These are phyloP conservation scores for Bambusicola thoracicus DNA, from an alignment of 2,113 vertebrate species.

Conservation along the genomic window DNA sequence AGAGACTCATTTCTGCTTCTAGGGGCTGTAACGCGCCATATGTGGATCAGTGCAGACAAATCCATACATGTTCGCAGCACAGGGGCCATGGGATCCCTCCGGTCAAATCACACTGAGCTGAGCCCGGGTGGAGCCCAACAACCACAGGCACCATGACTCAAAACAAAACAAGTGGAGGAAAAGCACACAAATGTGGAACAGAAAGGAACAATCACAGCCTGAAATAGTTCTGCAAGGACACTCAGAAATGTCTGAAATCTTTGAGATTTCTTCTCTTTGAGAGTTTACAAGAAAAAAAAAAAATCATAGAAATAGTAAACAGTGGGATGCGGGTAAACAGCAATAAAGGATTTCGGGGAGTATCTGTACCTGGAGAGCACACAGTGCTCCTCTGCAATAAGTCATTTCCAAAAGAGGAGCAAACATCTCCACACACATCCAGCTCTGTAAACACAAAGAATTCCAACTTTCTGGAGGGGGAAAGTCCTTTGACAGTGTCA, in stretches of 20 bases:
- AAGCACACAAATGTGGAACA: neutral
- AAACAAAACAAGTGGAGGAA: neutral
- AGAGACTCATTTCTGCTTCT: neutral
- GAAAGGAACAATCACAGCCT: neutral
- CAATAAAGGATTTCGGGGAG: neutral
- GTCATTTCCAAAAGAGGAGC: neutral
- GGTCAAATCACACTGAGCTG: accelerated
- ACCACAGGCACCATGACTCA: accelerated
- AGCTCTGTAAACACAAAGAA: neutral
- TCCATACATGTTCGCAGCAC: neutral
- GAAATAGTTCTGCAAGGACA: neutral
- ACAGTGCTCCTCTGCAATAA: neutral
- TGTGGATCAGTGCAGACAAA: neutral
- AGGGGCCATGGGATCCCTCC: neutral
- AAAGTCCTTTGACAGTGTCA: accelerated
- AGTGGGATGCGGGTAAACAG: neutral
- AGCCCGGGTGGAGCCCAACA: neutral
- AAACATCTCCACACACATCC: neutral
- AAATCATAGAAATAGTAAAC: accelerated
- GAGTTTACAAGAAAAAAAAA: neutral
- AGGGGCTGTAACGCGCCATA: accelerated
- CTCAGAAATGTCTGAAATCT: neutral
- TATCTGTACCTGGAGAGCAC: neutral
- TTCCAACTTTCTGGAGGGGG: neutral
- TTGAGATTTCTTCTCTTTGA: too few species aligned